Evolutionary conservation across 2,113 vertebrate species (phyloP).

Genomic region (Donacobius atricapilla): DNA sequence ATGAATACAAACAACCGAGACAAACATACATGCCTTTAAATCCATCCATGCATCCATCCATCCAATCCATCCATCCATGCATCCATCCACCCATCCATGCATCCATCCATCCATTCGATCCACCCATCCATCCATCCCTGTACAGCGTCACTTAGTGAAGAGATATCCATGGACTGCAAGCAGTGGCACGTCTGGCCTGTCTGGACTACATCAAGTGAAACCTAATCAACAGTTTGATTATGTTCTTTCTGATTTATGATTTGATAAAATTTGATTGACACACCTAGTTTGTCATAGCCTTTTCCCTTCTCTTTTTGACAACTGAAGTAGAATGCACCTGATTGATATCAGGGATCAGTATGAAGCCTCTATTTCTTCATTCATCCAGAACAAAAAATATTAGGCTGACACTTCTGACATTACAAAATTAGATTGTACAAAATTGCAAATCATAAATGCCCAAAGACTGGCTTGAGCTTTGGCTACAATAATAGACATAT

Average conservation of each 20-base stretch:
- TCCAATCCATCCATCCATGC: not conserved
- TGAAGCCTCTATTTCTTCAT: not conserved
- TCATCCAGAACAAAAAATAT: not conserved
- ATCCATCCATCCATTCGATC: not conserved
- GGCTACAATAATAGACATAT: not conserved
- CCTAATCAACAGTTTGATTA: not conserved
- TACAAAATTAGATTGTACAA: slow-evolving; percentile 6
- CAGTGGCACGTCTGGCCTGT: not conserved
- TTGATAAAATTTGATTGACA: not conserved
- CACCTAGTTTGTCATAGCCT: not conserved
- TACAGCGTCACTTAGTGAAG: not conserved
- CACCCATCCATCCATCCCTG: not conserved
- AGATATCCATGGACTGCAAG: not conserved
- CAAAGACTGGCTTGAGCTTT: not conserved
- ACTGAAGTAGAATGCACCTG: not conserved
- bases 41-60: not conserved
- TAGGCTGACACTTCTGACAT: not conserved
- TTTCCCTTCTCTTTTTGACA: not conserved
- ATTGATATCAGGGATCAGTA: not conserved
- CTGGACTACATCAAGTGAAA: not conserved
- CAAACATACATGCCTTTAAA: not conserved
- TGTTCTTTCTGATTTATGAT: not conserved
- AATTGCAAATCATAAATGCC: not conserved
- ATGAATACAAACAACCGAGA: not conserved
- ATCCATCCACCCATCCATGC: not conserved